Base-by-base conservation (phyloP, 35 echinoderm and acorn worm genomes). In the Lytechinus variegatus region DNA sequence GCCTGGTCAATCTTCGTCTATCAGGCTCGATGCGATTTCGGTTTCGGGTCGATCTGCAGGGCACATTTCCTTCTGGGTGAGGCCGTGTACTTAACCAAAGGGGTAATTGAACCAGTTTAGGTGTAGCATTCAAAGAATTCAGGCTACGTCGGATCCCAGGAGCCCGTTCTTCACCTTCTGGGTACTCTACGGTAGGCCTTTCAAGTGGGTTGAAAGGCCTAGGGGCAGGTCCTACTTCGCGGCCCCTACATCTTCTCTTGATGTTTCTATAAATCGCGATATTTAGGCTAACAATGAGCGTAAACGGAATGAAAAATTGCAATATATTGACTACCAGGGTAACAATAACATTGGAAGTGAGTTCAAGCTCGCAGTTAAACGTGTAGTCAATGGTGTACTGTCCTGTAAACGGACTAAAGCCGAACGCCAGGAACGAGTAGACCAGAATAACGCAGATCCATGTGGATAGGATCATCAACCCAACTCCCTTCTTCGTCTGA, bases 281-380 rank as follows among this genome's bases (percentile, higher is more conserved):
- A 53, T 97, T 97, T 13, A 97, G 55, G 54, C 66, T 87, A 52
- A 94, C 55, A 8, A 97, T 66, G 52, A 92, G 54, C 12, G 90
- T 28, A 53, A 97, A 87, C 6, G 96, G 96, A 54, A 97, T 86
- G 14, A 94, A 66, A 87, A 96, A 96, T 87, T 94, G 61, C 8
- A 91, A 86, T 0, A 94, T 33, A 14, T 96, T 94, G 27, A 89
- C 79, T 28, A 96, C 87, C 44, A 86, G 55, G 24, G 89, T 89
- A 12, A 96, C 91, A 55, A 54, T 61, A 4, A 9, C 9, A 52
- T 52, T 72, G 44, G 88, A 55, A 9, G 94, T 87, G 4, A 94
- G 52, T 53, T 97, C 96, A 5, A 97, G 11, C 72, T 97, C 96
- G 52, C 96, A 97, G 10, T 96, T 52, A 13, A 86, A 7, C 10